Evolutionary conservation across 2,888 invertebrate genomes (phyloP).

Genomic region (Empis stercorea): DNA sequence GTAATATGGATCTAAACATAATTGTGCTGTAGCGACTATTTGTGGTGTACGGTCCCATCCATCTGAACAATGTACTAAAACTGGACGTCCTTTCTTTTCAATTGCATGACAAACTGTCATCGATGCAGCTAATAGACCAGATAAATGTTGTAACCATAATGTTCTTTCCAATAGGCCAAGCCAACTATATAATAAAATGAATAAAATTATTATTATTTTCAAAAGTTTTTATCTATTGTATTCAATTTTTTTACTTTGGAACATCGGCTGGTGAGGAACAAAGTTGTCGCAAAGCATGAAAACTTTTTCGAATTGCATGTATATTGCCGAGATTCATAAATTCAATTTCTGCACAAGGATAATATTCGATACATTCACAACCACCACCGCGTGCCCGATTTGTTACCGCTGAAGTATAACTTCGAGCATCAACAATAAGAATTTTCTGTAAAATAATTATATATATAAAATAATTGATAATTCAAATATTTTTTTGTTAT

Average conservation of each 20-base stretch:
- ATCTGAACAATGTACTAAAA: conserved; percentile 95
- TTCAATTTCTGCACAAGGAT: conserved; percentile 86
- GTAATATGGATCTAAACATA: conserved; percentile 88
- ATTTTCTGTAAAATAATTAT: conserved; percentile 52
- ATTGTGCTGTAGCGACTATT: conserved; percentile 83
- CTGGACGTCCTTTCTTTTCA: conserved; percentile 70
- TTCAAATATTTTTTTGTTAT: too few relatives aligned
- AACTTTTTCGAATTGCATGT: conserved; percentile 87
- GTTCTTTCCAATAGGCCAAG: conserved; percentile 76
- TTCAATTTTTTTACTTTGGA: conserved; percentile 48
- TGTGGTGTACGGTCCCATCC: conserved; percentile 99
- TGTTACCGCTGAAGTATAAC: conserved; percentile 91
- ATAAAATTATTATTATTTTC: background rate
- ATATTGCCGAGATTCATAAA: conserved; percentile 98
- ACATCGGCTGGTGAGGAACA: conserved; percentile 69
- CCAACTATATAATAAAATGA: conserved; percentile 52
- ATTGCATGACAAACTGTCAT: conserved; percentile 68
- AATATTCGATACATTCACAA: conserved; percentile 91
- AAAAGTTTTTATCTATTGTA: background rate
- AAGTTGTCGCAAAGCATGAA: conserved; percentile 68
- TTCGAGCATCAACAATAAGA: conserved; percentile 88
- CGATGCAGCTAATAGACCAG: conserved; percentile 70
- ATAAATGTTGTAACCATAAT: conserved; percentile 84
- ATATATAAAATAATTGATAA: too few relatives aligned
- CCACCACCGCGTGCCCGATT: conserved; percentile 96